Evolutionary conservation across 2,113 vertebrate genomes (phyloP), one percentile per base, ranked within the genome.

Genomic region (Ctenomys sociabilis): DNA sequence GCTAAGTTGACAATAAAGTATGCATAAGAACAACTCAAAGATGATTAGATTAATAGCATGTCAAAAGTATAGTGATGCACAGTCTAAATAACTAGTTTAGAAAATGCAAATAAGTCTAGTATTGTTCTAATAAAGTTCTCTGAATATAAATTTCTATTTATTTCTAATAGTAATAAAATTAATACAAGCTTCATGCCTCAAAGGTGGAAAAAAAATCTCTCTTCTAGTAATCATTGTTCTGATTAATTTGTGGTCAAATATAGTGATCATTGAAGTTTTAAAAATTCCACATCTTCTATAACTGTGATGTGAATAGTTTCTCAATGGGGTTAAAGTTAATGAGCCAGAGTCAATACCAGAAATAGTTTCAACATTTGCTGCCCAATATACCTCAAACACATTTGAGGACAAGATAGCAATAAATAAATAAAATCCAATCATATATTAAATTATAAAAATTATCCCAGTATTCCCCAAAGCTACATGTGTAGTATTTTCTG

Each of bases 271-370:
- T 7, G 9, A 85, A 49, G 2, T 75, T 80, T 78, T 81, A 88
- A 52, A 85, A 37, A 93, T 96, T 88, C 70, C 70, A 3, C 3
- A 77, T 87, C 43, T 72, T 90, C 10, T 64, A 96, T 61, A 95
- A 90, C 30, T 17, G 45, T 57, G 19, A 85, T 84, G 61, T 85
- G 49, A 91, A 24, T 93, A 93, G 82, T 96, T 43, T 52, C 24
- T 96, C 80, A 61, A 6, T 83, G 81, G 87, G 90, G 45, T 91
- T 64, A 86, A 96, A 97, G 95, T 92, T 90, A 75, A 93, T 88
- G 94, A 93, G 7, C 49, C 68, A 81, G 89, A 81, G 11, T 84
- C 57, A 95, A 19, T 45, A 43, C 78, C 84, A 92, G 66, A 6
- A 95, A 4, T 21, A 88, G 13, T 95, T 96, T 95, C n/a, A 94